A percentile compares a stretch with the other conserved stretches of the same genome.
Conservation (phyloP, 2,888 invertebrate genomes). For the Eilema sororculum region DNA sequence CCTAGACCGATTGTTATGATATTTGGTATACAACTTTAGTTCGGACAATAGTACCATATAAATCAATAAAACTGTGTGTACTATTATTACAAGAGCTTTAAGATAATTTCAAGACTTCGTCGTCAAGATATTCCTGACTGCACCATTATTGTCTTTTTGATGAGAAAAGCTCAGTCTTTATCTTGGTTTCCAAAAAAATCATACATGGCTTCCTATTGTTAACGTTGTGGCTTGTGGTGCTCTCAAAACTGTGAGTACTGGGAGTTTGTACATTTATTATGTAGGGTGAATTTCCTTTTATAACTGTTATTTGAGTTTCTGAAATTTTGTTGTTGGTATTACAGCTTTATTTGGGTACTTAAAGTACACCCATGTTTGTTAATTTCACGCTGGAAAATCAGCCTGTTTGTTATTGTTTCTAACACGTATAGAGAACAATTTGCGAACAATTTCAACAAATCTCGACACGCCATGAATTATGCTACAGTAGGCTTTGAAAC, state of each 20-base stretch:
- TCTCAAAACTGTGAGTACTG: neutral
- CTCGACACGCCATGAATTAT: neutral
- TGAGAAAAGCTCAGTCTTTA: neutral
- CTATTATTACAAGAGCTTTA: too few species aligned
- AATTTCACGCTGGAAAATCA: neutral
- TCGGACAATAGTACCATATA: too few species aligned
- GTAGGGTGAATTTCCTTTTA: slow-evolving; percentile 2
- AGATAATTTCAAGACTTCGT: too few species aligned
- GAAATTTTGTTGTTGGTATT: slow-evolving; percentile 3
- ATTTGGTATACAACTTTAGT: too few species aligned
- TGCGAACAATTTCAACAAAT: neutral
- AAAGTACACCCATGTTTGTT: neutral
- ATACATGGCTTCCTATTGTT: neutral
- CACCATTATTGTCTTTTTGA: too few species aligned
- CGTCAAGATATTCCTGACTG: too few species aligned
- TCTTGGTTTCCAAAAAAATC: neutral
- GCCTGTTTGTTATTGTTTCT: neutral
- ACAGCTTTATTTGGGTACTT: slow-evolving; percentile 4
- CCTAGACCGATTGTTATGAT: too few species aligned
- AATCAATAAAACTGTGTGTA: too few species aligned
- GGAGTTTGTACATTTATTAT: neutral
- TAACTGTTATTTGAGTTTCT: slow-evolving; percentile 4
- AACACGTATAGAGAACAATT: neutral
- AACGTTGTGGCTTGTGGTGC: neutral
- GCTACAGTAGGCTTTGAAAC: neutral